Conservation (phyloP, 2,888 invertebrate species). For the Diloba caeruleocephala region DNA sequence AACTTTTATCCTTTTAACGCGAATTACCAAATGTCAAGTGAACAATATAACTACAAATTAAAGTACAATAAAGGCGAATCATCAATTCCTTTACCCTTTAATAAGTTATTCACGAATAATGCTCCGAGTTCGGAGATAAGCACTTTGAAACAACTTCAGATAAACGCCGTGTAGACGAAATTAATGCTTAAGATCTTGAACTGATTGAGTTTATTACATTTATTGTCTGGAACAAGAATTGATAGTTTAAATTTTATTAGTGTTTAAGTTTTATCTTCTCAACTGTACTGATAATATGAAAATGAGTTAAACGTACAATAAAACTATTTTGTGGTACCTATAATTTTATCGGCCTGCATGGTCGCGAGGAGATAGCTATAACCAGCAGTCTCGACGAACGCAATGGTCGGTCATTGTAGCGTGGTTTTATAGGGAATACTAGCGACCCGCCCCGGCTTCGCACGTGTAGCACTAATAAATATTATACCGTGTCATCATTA, state of each 20-base stretch:
- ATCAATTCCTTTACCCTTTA: neutral
- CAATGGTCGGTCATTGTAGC: too few relatives aligned
- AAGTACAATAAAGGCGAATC: neutral
- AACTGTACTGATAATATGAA: neutral
- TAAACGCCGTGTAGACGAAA: constrained; percentile 13
- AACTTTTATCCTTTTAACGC: too few relatives aligned
- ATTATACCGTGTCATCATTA: too few relatives aligned
- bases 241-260: constrained; percentile 6
- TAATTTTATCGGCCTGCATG: too few relatives aligned
- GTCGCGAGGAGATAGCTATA: too few relatives aligned
- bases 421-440: too few relatives aligned
- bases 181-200: constrained; percentile 14
- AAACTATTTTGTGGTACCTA: too few relatives aligned
- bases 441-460: too few relatives aligned
- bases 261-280: constrained; percentile 1
- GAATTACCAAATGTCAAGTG: too few relatives aligned
- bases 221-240: constrained; percentile 5
- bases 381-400: too few relatives aligned
- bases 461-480: too few relatives aligned
- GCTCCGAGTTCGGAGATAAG: constrained; percentile 23
- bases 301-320: too few relatives aligned
- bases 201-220: constrained; percentile 21
- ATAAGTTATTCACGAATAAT: constrained; percentile 12
- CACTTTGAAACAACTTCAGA: constrained; percentile 8
- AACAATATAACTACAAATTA: neutral